Evolutionary conservation across 2,113 vertebrate genomes (phyloP).

Genomic region (Rostratula benghalensis): DNA sequence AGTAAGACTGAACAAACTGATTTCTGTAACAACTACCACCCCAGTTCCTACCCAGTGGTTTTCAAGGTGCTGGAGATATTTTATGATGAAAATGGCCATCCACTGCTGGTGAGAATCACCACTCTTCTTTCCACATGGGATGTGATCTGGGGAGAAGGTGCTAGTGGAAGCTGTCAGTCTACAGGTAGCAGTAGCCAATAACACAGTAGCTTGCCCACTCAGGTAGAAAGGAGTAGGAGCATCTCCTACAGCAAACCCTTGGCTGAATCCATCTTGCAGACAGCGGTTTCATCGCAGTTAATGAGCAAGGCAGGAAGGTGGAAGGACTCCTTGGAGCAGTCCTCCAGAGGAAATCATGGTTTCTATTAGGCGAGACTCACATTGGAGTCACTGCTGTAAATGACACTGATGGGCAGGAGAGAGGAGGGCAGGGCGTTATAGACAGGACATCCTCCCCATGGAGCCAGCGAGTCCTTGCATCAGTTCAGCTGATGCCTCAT

Average conservation of each 20-base stretch:
- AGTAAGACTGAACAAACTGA: background rate
- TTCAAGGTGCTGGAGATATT: background rate
- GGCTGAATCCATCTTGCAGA: background rate
- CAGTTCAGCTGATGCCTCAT: background rate
- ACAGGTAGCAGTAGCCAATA: background rate
- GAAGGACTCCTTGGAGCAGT: background rate
- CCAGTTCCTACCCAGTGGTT: background rate
- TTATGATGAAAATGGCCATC: background rate
- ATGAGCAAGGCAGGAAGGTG: background rate
- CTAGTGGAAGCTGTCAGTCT: background rate
- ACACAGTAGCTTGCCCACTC: background rate
- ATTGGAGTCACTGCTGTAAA: background rate
- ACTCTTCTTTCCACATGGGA: background rate
- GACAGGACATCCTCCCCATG: background rate
- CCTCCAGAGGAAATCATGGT: background rate
- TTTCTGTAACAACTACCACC: rapidly evolving
- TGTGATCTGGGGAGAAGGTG: background rate
- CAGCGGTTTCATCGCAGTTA: background rate
- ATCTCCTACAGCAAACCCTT: background rate
- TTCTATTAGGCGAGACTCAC: background rate
- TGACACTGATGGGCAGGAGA: background rate
- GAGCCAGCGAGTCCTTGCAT: background rate
- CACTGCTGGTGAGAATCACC: background rate
- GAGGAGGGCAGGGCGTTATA: background rate
- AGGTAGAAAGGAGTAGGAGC: background rate